A percentile compares a stretch with the other conserved stretches of the same genome.
Evolutionary conservation across 2,113 vertebrate genomes (phyloP).

Genomic region (Nannobrachium achirus): DNA sequence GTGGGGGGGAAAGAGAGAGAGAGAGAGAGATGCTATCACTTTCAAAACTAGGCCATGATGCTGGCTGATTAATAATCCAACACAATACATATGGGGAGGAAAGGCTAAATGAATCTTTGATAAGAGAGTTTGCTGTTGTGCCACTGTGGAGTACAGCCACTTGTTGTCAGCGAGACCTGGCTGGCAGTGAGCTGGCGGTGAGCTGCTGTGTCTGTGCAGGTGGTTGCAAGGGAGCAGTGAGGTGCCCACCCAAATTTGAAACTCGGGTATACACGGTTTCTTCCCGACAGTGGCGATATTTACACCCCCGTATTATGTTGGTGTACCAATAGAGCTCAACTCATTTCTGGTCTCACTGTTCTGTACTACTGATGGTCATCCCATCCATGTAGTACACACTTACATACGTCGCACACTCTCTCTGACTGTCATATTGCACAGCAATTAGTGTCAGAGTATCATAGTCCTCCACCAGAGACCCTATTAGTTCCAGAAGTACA

Average conservation of each 20-base stretch:
- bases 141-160: constrained; percentile 30
- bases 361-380: background rate
- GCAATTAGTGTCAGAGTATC: constrained; percentile 10
- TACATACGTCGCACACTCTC: background rate
- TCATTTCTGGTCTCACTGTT: background rate
- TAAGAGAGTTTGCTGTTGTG: constrained; percentile 38
- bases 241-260: constrained; percentile 11
- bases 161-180: constrained; percentile 45
- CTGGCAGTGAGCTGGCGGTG: constrained; percentile 17
- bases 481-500: constrained; percentile 20
- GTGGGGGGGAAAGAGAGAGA: constrained; percentile 11
- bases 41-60: constrained; percentile 68
- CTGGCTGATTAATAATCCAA: constrained; percentile 75
- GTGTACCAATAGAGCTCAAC: background rate
- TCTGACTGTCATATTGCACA: constrained; percentile 2
- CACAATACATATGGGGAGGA: constrained; percentile 69
- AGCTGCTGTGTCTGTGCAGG: constrained; percentile 34
- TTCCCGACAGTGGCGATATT: no score
- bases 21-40: constrained; percentile 42
- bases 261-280: no score
- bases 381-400: background rate
- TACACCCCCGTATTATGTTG: no score
- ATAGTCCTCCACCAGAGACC: constrained; percentile 3
- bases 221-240: background rate
- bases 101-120: constrained; percentile 65